Base-by-base conservation (phyloP, 1,140 invertebrate species). In the Phymastichus coffea region DNA sequence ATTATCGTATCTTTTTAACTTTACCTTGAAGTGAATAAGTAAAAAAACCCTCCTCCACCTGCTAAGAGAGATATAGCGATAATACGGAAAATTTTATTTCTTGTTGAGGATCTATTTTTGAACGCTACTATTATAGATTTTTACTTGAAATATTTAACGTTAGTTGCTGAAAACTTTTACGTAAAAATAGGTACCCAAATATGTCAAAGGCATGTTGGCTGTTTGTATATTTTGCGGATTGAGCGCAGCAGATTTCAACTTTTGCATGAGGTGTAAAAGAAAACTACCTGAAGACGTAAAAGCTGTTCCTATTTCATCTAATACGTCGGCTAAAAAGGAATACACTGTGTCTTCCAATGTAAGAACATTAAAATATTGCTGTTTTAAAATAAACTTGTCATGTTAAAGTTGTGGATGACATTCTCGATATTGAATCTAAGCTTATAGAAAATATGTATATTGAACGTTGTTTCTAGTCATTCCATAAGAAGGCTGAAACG, bases 181-280 rank as follows among this genome's bases (percentile, higher is more conserved):
- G n/a, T n/a, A n/a, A n/a, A n/a, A n/a, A n/a, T 33, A 78, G 73
- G 69, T 71, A 48, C 83, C 86, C 14, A 86, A 85, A 63, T 82
- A 82, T 55, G 81, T 89, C 17, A 81, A 85, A 17, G 88, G 88
- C 35, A 86, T 84, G 73, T 74, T 87, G 46, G 88, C 88, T 17
- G 80, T 91, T 1, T 92, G 89, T 74, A 82, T 84, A 49, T 78
- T 81, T 57, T 92, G 89, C 68, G 89, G 89, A 19, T 86, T 87
- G 64, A 84, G 85, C 41, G 88, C 88, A 14, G 79, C 82, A 65
- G 86, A 90, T 71, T 89, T 90, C 70, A 87, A 85, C 68, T 83
- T 82, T 43, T 92, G 89, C 72, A 79, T 86, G 71, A 81, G 88
- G 69, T 89, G 84, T 73, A 76, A 72, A 63, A 78, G 72, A 62